Conservation (phyloP, 2,113 vertebrate genomes). For the Ictidomys tridecemlineatus region DNA sequence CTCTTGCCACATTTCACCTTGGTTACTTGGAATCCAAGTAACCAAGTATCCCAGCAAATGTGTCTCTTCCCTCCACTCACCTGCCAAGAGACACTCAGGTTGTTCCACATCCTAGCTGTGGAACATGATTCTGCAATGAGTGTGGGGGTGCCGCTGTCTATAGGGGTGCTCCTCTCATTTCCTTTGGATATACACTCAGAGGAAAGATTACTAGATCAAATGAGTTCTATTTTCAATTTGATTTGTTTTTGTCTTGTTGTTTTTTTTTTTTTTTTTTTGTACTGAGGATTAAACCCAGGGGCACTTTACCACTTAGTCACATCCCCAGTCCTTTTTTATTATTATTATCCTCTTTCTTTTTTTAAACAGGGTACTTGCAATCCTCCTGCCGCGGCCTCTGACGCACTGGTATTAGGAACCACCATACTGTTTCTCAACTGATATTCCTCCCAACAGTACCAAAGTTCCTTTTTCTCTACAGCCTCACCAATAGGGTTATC, state of each 20-base stretch:
- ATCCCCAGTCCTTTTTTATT: neutral
- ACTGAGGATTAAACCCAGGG: neutral
- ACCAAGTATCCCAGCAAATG: too few relatives aligned
- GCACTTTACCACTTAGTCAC: neutral
- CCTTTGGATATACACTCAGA: neutral
- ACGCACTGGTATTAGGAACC: too few relatives aligned
- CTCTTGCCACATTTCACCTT: neutral
- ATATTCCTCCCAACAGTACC: too few relatives aligned
- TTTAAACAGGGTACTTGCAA: neutral
- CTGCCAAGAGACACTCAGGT: neutral
- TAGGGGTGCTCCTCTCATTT: neutral
- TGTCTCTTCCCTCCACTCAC: neutral
- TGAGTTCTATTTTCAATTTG: too few relatives aligned
- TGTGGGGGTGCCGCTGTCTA: fast-evolving
- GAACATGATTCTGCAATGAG: neutral
- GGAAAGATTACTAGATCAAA: neutral
- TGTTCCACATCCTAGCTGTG: neutral
- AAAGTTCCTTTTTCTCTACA: too few relatives aligned
- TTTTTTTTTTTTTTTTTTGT: neutral
- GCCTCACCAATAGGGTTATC: too few relatives aligned
- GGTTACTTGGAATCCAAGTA: neutral
- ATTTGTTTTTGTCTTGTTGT: neutral
- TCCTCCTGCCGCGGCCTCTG: neutral
- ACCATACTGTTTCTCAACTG: too few relatives aligned
- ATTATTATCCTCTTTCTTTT: neutral